Conservation (phyloP, 2,113 vertebrate species). For the Ivindomyrus marchei region DNA sequence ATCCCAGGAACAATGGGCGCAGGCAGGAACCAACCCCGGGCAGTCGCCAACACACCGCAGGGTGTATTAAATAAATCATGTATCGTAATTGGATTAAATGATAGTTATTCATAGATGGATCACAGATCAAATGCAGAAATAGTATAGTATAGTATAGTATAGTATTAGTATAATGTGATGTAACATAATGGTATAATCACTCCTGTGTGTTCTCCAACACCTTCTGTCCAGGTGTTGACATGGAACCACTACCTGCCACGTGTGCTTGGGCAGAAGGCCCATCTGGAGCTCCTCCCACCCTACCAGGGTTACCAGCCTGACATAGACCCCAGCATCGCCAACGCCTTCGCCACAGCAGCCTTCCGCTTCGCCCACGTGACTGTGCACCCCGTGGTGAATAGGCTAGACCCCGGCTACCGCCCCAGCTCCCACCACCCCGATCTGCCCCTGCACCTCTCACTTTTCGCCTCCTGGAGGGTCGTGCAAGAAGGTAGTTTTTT, state of each 20-base stretch:
- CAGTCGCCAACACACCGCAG: too few relatives aligned
- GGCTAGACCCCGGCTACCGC: conserved; percentile 57
- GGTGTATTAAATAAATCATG: not conserved
- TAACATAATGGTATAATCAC: not conserved
- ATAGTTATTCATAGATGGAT: not conserved
- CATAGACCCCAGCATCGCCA: conserved; percentile 61
- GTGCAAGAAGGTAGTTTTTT: conserved; percentile 55
- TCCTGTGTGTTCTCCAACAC: not conserved
- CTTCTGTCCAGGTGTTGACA: conserved; percentile 56
- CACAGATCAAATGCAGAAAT: not conserved
- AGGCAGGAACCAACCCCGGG: too few relatives aligned
- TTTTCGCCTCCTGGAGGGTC: conserved; percentile 69
- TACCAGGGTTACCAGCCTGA: conserved; percentile 53
- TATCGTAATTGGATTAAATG: not conserved
- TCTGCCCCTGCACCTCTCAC: conserved; percentile 62
- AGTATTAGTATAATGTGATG: not conserved
- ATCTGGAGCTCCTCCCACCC: conserved; percentile 47
- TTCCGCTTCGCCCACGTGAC: conserved; percentile 72
- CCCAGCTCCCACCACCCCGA: conserved; percentile 49
- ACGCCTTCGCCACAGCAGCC: conserved; percentile 63
- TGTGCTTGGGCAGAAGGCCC: conserved; percentile 51
- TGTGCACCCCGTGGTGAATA: conserved; percentile 56
- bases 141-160: not conserved
- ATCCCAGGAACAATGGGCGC: too few relatives aligned
- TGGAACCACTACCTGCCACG: conserved; percentile 65